Percentiles rank a stretch among this genome's conserved stretches.
Conservation (phyloP, 1,140 invertebrate genomes). For the Aphelenchoides fujianensis region DNA sequence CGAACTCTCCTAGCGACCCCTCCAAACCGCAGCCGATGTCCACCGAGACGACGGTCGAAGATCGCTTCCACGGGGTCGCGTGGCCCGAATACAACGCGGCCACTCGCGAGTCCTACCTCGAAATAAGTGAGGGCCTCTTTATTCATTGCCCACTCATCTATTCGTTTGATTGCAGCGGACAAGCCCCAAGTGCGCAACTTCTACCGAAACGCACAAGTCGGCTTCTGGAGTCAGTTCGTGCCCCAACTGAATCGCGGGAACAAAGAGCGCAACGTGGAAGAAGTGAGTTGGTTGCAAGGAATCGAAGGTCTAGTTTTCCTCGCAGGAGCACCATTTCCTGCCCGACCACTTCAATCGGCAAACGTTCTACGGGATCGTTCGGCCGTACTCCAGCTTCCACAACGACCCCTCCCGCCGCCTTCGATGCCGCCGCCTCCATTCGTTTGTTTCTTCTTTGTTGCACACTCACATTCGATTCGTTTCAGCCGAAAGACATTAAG, state of each 20-base stretch:
- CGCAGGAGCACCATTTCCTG: constrained; percentile 65
- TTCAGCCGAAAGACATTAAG: constrained; percentile 43
- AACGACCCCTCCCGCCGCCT: constrained; percentile 63
- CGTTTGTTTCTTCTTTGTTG: no score
- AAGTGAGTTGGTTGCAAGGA: constrained; percentile 37
- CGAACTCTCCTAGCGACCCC: constrained; percentile 44
- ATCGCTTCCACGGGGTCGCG: constrained; percentile 54
- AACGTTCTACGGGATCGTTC: constrained; percentile 56
- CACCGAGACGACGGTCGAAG: constrained; percentile 51
- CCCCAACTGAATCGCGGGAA: constrained; percentile 83
- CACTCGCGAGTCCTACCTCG: constrained; percentile 59
- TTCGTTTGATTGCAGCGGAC: constrained; percentile 42
- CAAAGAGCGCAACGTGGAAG: constrained; percentile 71
- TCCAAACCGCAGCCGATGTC: constrained; percentile 54
- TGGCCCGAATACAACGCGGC: constrained; percentile 58
- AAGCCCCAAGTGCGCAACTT: constrained; percentile 71
- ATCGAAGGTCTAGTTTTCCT: not conserved
- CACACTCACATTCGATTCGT: no score
- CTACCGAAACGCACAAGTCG: constrained; percentile 87
- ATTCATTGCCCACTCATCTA: not conserved
- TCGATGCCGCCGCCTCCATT: constrained; percentile 51
- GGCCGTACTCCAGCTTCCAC: constrained; percentile 54
- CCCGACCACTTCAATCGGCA: constrained; percentile 69
- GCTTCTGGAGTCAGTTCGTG: constrained; percentile 90
- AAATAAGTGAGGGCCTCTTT: constrained; percentile 57